These are phyloP conservation scores for Tipula unca DNA, from an alignment of 2,888 invertebrate genomes.

Conservation along the genomic window DNA sequence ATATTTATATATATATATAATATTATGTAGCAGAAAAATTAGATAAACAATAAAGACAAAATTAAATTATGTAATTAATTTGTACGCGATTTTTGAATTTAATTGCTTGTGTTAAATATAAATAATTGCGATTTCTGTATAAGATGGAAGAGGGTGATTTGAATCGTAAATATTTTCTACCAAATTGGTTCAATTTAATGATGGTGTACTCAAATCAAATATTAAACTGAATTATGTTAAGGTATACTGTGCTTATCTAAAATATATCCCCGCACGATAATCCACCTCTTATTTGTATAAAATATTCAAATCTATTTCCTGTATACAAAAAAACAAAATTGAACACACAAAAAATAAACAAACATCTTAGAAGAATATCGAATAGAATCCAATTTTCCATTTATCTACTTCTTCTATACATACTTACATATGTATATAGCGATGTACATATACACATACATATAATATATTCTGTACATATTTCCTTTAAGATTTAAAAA, in stretches of 20 bases:
- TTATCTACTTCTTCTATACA: not conserved
- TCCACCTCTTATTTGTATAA: not conserved
- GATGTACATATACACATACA: not conserved
- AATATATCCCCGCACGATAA: not conserved
- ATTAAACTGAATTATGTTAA: not conserved
- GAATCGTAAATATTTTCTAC: not conserved
- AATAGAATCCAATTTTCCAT: not conserved
- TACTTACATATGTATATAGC: not conserved
- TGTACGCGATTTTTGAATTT: not conserved
- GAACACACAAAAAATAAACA: not conserved
- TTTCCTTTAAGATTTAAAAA: not conserved
- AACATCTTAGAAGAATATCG: not conserved
- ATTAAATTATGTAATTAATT: not conserved
- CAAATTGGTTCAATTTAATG: not conserved
- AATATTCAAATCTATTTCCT: not conserved
- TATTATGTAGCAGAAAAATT: not conserved
- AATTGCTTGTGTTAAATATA: not conserved
- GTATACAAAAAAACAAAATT: not conserved
- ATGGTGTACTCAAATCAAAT: not conserved
- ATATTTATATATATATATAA: not conserved
- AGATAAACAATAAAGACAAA: not conserved
- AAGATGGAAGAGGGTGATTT: not conserved
- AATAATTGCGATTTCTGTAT: not conserved
- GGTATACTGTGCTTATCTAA: not conserved
- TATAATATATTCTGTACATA: not conserved